A percentile compares a stretch with the other conserved stretches of the same genome.
Conservation (phyloP, 2,888 invertebrate genomes). For the Belgica antarctica region DNA sequence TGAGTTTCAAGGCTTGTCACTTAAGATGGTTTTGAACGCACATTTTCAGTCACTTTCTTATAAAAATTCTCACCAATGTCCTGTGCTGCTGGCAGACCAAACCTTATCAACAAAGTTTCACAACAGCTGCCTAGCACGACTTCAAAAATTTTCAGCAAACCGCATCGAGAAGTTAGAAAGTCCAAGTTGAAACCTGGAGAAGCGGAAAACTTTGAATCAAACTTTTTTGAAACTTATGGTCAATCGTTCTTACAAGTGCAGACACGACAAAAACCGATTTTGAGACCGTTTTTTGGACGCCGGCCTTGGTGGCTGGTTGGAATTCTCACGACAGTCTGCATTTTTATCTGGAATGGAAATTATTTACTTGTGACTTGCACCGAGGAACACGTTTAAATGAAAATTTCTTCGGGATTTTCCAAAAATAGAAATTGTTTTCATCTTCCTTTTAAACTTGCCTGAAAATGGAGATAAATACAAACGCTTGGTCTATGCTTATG, state of each 20-base stretch:
- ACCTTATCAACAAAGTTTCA: constrained; percentile 75
- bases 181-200: constrained; percentile 63
- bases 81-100: constrained; percentile 70
- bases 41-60: too few species aligned
- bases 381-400: too few species aligned
- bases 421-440: not conserved
- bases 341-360: not conserved
- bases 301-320: not conserved
- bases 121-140: constrained; percentile 76
- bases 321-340: constrained; percentile 16
- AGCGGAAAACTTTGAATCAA: not conserved
- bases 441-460: constrained; percentile 3
- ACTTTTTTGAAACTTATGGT: not conserved
- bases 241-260: constrained; percentile 67
- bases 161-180: constrained; percentile 71
- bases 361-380: too few species aligned
- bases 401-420: not conserved
- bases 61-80: too few species aligned
- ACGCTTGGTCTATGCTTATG: not conserved
- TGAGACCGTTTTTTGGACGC: constrained; percentile 56
- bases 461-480: not conserved
- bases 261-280: constrained; percentile 72
- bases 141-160: constrained; percentile 72
- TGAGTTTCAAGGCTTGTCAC: too few species aligned
- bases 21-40: too few species aligned